Evolutionary conservation across 1,140 invertebrate genomes (phyloP).

Genomic region (Monomorium pharaonis): DNA sequence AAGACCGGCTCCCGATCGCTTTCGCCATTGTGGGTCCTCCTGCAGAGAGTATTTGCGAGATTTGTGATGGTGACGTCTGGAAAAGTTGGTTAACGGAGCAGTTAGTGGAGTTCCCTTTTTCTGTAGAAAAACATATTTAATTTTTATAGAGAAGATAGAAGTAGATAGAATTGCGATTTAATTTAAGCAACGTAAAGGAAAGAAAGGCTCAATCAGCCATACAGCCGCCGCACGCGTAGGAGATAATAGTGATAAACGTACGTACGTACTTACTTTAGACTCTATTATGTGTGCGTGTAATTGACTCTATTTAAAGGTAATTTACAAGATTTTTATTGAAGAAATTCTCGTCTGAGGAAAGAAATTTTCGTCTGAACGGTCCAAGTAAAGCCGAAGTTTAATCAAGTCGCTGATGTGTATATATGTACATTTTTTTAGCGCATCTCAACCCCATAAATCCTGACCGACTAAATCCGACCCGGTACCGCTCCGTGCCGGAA

Average conservation of each 20-base stretch:
- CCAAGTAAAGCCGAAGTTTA: not conserved
- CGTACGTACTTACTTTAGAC: not conserved
- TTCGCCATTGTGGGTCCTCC: conserved; percentile 88
- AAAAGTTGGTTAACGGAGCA: not conserved
- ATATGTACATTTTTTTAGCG: not conserved
- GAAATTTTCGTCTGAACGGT: not conserved
- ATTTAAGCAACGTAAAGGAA: not conserved
- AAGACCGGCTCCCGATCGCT: conserved; percentile 84
- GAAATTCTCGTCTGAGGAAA: not conserved
- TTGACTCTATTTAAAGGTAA: not conserved
- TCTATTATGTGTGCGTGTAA: not conserved
- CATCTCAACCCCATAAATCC: not conserved
- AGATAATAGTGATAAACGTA: not conserved
- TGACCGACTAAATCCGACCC: not conserved
- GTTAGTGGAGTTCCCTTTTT: not conserved
- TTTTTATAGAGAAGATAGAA: not conserved
- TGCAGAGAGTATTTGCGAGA: conserved; percentile 91
- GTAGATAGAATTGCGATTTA: not conserved
- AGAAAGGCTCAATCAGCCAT: not conserved
- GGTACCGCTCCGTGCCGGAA: conserved; percentile 45
- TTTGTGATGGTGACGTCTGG: conserved; percentile 86
- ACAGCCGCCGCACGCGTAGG: too few species aligned
- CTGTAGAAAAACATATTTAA: not conserved
- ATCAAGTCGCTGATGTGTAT: not conserved
- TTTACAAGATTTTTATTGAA: not conserved